Evolutionary conservation across 2,797 vertebrate genomes (phyloP).

Genomic region (Chloroceryle inda): DNA sequence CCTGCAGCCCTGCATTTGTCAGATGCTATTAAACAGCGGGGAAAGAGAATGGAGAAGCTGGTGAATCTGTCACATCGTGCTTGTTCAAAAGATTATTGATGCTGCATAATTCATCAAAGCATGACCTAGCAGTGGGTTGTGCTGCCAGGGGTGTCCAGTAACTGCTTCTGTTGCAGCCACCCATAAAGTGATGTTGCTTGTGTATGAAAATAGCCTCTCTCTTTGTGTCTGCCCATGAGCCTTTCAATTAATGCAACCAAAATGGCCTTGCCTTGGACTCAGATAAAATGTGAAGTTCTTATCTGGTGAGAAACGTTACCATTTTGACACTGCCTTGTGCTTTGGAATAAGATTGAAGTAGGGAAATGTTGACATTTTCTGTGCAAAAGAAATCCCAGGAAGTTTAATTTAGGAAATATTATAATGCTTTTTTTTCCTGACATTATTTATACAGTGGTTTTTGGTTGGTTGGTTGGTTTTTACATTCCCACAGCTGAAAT

Average conservation of each 20-base stretch:
- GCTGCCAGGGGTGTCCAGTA: background rate
- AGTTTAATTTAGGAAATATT: background rate
- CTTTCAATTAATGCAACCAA: background rate
- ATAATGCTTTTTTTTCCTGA: background rate
- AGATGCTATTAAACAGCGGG: constrained; percentile 21
- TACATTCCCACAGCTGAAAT: background rate
- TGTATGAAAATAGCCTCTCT: background rate
- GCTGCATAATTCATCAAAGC: constrained; percentile 39
- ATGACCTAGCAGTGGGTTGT: background rate
- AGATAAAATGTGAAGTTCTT: background rate
- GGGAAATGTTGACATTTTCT: background rate
- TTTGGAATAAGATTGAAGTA: background rate
- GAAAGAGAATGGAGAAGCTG: constrained; percentile 1
- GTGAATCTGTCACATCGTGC: constrained; percentile 40
- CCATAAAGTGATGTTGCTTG: background rate
- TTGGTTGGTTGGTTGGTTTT: background rate
- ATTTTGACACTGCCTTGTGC: background rate
- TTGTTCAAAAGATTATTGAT: constrained; percentile 53
- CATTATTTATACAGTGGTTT: background rate
- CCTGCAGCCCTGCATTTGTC: constrained; percentile 40
- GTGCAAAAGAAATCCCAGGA: background rate
- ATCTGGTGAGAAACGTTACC: background rate
- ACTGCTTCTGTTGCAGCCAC: background rate
- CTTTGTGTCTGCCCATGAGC: background rate
- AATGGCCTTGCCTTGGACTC: background rate